phyloP scores from a whole-genome alignment of 2,888 invertebrate species.

The Diploptera punctata region DNA sequence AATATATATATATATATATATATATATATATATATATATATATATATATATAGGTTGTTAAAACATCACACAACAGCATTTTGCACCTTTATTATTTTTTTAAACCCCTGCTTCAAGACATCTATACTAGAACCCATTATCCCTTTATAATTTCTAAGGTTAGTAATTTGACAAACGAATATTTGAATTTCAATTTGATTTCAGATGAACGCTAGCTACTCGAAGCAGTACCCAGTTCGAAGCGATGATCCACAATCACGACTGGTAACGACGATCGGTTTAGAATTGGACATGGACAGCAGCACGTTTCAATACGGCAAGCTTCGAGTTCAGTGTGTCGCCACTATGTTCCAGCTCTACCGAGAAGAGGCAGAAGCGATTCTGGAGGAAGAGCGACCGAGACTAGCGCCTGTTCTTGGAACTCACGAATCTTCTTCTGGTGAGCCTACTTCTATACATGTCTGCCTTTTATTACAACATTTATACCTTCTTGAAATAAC shows the following conservation, averaged over 20 bases:
- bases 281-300: constrained; percentile 67
- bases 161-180: too few species aligned
- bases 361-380: constrained; percentile 66
- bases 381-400: constrained; percentile 76
- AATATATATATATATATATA: neutral
- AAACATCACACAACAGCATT: too few species aligned
- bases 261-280: constrained; percentile 58
- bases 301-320: constrained; percentile 70
- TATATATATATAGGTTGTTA: neutral
- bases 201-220: constrained; percentile 3
- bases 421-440: constrained; percentile 68
- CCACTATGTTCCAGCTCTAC: constrained; percentile 72
- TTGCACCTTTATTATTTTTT: too few species aligned
- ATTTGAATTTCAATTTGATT: neutral
- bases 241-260: constrained; percentile 42
- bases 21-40: neutral
- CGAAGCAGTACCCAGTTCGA: neutral
- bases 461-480: too few species aligned
- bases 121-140: too few species aligned
- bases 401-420: constrained; percentile 76
- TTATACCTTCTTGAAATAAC: too few species aligned
- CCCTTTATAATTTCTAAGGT: too few species aligned
- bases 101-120: too few species aligned
- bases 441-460: too few species aligned
- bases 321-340: constrained; percentile 70